Conservation (phyloP, 2,113 vertebrate genomes). For the Hippocampus zosterae region DNA sequence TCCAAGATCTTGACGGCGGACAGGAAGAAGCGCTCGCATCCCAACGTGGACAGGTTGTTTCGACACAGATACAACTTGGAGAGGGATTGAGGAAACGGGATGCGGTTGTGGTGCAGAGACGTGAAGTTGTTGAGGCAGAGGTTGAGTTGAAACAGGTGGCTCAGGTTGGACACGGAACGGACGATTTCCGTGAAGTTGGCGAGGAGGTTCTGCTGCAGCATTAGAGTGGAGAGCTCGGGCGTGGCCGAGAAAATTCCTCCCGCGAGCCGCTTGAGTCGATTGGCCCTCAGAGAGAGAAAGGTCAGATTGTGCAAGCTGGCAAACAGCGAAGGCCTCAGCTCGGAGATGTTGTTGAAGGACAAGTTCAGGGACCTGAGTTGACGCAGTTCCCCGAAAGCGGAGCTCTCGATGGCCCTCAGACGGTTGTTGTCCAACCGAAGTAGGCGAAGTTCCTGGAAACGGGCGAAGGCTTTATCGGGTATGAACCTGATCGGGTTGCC, state of each 20-base stretch:
- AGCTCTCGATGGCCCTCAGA: conserved; percentile 25
- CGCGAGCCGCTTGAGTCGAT: conserved; percentile 53
- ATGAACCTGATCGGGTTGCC: conserved; percentile 23
- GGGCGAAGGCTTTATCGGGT: conserved; percentile 43
- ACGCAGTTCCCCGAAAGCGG: conserved; percentile 68
- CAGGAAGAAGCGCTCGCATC: conserved; percentile 50
- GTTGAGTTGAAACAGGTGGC: conserved; percentile 54
- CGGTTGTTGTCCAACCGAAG: conserved; percentile 66
- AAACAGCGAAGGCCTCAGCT: conserved; percentile 52
- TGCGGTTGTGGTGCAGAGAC: conserved; percentile 51
- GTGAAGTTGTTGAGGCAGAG: conserved; percentile 70
- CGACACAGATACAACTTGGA: conserved; percentile 50
- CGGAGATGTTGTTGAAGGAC: conserved; percentile 60
- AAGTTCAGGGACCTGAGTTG: conserved; percentile 62
- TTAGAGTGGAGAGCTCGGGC: conserved; percentile 45
- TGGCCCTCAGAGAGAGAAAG: conserved; percentile 56
- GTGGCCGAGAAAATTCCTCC: conserved; percentile 47
- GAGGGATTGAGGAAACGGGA: conserved; percentile 55
- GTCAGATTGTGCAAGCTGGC: conserved; percentile 57
- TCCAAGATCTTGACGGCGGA: conserved; percentile 53
- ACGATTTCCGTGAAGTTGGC: conserved; percentile 59
- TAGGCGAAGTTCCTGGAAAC: conserved; percentile 45
- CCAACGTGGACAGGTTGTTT: conserved; percentile 65
- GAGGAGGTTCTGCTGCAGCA: conserved; percentile 57
- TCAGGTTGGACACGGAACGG: conserved; percentile 55